Evolutionary conservation across 2,113 vertebrate genomes (phyloP).

Genomic region (Odocoileus hemionus): DNA sequence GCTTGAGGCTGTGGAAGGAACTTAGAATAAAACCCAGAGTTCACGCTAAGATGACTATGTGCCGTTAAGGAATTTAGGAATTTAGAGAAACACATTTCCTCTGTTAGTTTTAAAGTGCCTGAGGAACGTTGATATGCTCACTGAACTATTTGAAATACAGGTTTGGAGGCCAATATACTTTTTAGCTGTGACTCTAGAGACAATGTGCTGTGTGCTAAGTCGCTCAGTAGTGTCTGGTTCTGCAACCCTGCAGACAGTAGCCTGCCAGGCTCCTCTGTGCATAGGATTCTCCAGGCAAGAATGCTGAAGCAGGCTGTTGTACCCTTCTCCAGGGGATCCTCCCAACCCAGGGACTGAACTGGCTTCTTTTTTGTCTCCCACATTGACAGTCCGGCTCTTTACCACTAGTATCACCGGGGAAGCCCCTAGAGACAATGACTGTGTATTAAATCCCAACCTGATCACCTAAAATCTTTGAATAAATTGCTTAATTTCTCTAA

Average conservation of each 20-base stretch:
- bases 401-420: accelerated
- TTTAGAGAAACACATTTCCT: background rate
- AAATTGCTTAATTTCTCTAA: background rate
- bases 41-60: background rate
- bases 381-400: background rate
- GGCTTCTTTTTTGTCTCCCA: background rate
- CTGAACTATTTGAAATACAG: background rate
- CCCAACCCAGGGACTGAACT: background rate
- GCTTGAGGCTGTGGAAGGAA: background rate
- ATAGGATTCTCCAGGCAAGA: background rate
- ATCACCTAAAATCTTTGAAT: background rate
- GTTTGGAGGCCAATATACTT: background rate
- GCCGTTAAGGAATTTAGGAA: background rate
- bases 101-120: background rate
- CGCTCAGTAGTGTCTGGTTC: background rate
- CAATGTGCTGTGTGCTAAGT: background rate
- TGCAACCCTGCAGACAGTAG: background rate
- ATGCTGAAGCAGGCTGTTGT: background rate
- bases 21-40: background rate
- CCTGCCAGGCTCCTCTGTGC: background rate
- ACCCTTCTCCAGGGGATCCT: background rate
- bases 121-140: background rate
- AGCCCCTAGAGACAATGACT: background rate
- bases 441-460: background rate
- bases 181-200: background rate